These are phyloP conservation scores for Agapostemon virescens DNA, from an alignment of 2,888 invertebrate species.

Conservation along the genomic window DNA sequence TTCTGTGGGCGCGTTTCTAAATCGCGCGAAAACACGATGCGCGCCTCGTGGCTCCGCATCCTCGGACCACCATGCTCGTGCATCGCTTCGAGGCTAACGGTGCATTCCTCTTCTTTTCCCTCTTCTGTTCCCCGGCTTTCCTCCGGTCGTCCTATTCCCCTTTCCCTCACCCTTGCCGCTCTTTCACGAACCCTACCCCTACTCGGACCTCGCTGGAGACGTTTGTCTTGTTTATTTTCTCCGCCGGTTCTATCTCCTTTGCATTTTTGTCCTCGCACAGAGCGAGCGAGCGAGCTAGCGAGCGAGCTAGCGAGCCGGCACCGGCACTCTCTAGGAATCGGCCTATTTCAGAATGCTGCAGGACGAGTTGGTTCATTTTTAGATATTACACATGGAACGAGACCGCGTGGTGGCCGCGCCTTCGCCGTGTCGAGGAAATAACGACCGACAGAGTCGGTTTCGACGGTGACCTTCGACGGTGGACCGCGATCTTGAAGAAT, in stretches of 20 bases:
- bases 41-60: constrained; percentile 26
- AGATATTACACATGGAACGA: constrained; percentile 53
- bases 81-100: constrained; percentile 67
- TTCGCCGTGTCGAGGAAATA: constrained; percentile 21
- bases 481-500: not conserved
- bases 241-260: constrained; percentile 25
- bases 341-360: constrained; percentile 66
- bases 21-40: constrained; percentile 30
- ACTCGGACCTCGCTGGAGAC: constrained; percentile 29
- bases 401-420: constrained; percentile 29
- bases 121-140: constrained; percentile 5
- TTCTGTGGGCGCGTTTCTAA: constrained; percentile 36
- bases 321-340: constrained; percentile 61
- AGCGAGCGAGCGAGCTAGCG: not conserved
- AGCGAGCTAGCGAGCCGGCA: not conserved
- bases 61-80: constrained; percentile 58
- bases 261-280: constrained; percentile 30
- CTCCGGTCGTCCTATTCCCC: not conserved
- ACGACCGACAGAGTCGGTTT: constrained; percentile 24
- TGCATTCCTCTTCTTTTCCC: constrained; percentile 59
- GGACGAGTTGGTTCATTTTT: constrained; percentile 56
- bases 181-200: constrained; percentile 9
- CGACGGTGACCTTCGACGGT: constrained; percentile 19
- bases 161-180: not conserved
- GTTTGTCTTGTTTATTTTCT: constrained; percentile 30